Evolutionary conservation across 2,797 vertebrate species (phyloP), one percentile per base, ranked within the genome.

Genomic region (Avahi laniger): DNA sequence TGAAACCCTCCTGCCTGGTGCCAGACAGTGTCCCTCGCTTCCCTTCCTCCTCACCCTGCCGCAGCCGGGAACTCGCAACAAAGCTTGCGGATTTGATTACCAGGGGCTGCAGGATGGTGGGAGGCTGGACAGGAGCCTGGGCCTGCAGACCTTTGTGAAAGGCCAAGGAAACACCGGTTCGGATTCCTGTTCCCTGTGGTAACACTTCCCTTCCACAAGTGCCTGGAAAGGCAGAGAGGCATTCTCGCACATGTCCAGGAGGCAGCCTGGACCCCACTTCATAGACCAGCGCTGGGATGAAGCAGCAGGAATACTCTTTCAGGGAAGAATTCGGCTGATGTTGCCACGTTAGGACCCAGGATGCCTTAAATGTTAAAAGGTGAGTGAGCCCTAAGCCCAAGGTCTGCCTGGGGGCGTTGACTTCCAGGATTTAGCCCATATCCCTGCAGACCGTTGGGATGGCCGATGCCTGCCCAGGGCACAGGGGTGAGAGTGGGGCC

Each of bases 331-430:
- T 18, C 24, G 20, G 75, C 72, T 92, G 87, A 97, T 80, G 46
- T 54, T 80, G 76, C 92, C 84, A 22, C 12, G 1, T 97, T 97
- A 96, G 95, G 80, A 97, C 52, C 11, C 67, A 81, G 75, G 1
- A 46, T 69, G 87, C 38, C 90, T 65, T 90, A 85, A 97, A 97
- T 94, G 92, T 96, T 95, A 93, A 41, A 89, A 88, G 79, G 78
- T 86, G 94, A 97, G 73, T 80, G 79, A 93, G 72, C 67, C 89
- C 67, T 94, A 52, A 70, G 59, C 83, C 95, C 95, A 30, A 94
- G 84, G 89, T 96, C 88, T 84, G 15, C 9, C 92, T 86, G 30
- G 89, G 72, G 69, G 30, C 33, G 61, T 59, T 28, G 81, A 50
- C 81, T 96, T 46, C 33, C n/a, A 38, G 67, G 73, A 93, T 67